phyloP scores from a whole-genome alignment of 2,113 vertebrate species.

The Syrrhaptes paradoxus region DNA sequence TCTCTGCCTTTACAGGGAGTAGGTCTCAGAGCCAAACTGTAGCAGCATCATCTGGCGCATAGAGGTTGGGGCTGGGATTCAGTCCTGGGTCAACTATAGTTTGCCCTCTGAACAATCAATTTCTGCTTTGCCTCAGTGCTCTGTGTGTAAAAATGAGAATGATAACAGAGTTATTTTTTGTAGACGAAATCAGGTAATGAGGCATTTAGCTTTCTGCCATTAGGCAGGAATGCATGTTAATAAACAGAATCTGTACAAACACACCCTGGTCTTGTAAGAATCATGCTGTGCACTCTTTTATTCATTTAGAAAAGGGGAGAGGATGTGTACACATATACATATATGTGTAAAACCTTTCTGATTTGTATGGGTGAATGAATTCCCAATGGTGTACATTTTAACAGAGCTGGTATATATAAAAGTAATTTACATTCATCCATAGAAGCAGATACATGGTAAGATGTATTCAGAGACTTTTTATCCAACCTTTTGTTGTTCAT shows the following conservation, averaged over 20 bases:
- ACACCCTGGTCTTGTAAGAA: background rate
- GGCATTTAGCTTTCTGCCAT: background rate
- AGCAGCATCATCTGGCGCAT: background rate
- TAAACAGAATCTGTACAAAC: background rate
- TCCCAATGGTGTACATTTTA: background rate
- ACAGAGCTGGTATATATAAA: background rate
- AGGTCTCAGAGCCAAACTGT: background rate
- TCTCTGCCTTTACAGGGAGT: background rate
- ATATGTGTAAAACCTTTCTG: background rate
- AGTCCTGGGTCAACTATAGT: background rate
- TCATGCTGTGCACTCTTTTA: background rate
- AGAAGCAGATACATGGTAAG: background rate
- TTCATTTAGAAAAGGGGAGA: background rate
- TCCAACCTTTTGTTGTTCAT: background rate
- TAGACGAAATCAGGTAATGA: constrained; percentile 3
- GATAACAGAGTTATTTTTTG: background rate
- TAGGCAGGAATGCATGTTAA: background rate
- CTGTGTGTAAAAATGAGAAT: constrained; percentile 11
- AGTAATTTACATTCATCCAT: background rate
- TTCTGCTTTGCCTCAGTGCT: constrained; percentile 10
- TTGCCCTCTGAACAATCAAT: background rate
- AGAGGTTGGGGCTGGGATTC: background rate
- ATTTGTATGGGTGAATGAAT: background rate
- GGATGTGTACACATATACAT: too few species aligned
- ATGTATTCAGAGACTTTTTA: background rate